Evolutionary conservation across 2,113 vertebrate genomes (phyloP), one percentile per base, ranked within the genome.

Genomic region (Anser cygnoides): DNA sequence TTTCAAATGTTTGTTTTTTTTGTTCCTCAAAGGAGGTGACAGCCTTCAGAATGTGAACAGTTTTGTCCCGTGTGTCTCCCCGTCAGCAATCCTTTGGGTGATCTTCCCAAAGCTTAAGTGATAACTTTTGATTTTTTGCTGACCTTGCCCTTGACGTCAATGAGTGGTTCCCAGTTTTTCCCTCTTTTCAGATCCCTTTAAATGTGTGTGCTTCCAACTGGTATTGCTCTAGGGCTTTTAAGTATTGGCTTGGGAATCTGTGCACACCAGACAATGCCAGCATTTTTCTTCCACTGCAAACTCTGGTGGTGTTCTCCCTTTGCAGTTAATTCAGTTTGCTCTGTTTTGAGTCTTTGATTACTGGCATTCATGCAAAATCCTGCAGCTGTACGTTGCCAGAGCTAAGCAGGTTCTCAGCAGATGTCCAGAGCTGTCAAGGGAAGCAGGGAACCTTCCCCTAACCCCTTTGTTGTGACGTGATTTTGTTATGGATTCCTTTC

Each of bases 61-160:
- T 1, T 44, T 70, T 58, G 55, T 44, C 55, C 50, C 0, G 0
- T n/a, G 39, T 72, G 44, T 31, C 49, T 52, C 66, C 39, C 41
- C 0, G 0, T 74, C 57, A 92, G 15, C 52, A 63, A 11, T 39
- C 17, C 35, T 44, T 33, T 54, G 22, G 8, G 7, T 61, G 22
- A 6, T 18, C 63, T 89, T 83, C 50, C 29, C 63, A 57, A 29
- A 57, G 26, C 33, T 88, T 68, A 57, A 65, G 33, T 16, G 17
- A 49, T 61, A 61, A 68, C 19, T 54, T 82, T 17, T 50, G 62
- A 23, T 39, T 79, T 79, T 90, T 54, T 82, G 41, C 52, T 85
- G 19, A 11, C 61, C 65, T 70, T 2, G 1, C 59, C 35, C 44
- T 23, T 28, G 49, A 50, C 41, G 63, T 41, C 50, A 55, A 22